Evolutionary conservation across 1,140 invertebrate genomes (phyloP), one percentile per base, ranked within the genome.

Genomic region (Drosophila nigrodunni): DNA sequence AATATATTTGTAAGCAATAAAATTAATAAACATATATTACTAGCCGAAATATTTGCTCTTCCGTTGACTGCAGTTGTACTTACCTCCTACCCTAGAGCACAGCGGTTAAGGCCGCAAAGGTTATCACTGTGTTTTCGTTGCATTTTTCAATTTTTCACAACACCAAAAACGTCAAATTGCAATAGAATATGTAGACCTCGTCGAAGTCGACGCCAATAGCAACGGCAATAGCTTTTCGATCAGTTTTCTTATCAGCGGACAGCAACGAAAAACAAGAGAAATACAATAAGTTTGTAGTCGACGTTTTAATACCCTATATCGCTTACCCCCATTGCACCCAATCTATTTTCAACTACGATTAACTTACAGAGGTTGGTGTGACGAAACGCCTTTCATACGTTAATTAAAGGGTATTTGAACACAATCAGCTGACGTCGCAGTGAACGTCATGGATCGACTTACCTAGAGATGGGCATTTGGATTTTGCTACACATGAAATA

Each of bases 91-190:
- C 68, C 69, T 49, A 49, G 66, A n/a, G 3, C 54, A 54, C 15
- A n/a, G n/a, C 37, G 71, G 65, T 61, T 67, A 70, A 64, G 67
- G 72, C 64, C 57, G 15, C 55, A 74, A 70, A 74, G 74, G 68
- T 76, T 76, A 76, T 76, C 74, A 39, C 37, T 13, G 35, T 76
- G 68, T 76, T 71, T 75, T 70, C 58, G 67, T 75, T 59, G 25
- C 25, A 64, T 74, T 74, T 50, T 61, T 37, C 15, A 50, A 8
- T 13, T 54, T 60, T 66, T 43, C 47, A 59, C n/a, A 60, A 21
- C 15, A 2, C 9, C 15, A 43, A 11, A 43, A 70, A 30, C 64
- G 59, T n/a, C 11, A 52, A 18, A 74, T 4, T 74, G 65, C 71
- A 61, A 15, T 55, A 10, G 9, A 37, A 15, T 18, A n/a, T 15